Evolutionary conservation across 1,140 invertebrate genomes (phyloP), one percentile per base, ranked within the genome.

Genomic region (Calephelis virginiensis): DNA sequence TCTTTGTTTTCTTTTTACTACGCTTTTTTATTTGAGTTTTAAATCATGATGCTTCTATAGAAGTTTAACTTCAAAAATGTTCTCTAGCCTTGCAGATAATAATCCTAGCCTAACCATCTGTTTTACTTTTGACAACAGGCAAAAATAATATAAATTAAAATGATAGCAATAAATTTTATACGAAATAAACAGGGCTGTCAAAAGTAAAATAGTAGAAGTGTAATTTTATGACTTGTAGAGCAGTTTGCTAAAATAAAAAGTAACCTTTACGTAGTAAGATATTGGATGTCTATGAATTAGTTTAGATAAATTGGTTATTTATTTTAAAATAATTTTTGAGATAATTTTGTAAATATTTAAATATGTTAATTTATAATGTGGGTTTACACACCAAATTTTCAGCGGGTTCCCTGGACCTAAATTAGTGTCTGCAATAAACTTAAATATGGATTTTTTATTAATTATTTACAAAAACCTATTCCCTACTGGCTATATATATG

Each of bases 351-450:
- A 87, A 81, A 89, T 86, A 85, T 62, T 67, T 69, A 67, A 72
- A 68, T 82, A 79, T 68, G 68, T 77, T 78, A 78, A 78, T 75
- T 80, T 76, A 74, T 77, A 75, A 74, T 68, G 81, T 83, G 82
- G 82, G 82, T 59, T 76, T 77, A 83, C 80, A 83, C 83, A 85
- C 84, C 79, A 82, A 81, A 71, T 81, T 83, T 86, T 82, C 82
- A 73, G 81, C 84, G 85, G 81, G 84, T 84, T 84, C 74, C 78
- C 81, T 83, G 85, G 68, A 85, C 85, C 86, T 81, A 75, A 82
- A 71, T 87, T 87, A 83, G 84, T 90, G 84, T 90, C 83, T 88
- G 87, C 87, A 90, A 90, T 90, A 88, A 88, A 90, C 82, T 83
- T 83, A 73, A 76, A 69, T 83, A 88, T 83, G 82, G 73, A 82